These are phyloP conservation scores for Ryuthela nishihirai DNA, from an alignment of 2,888 invertebrate genomes.

Conservation along the genomic window DNA sequence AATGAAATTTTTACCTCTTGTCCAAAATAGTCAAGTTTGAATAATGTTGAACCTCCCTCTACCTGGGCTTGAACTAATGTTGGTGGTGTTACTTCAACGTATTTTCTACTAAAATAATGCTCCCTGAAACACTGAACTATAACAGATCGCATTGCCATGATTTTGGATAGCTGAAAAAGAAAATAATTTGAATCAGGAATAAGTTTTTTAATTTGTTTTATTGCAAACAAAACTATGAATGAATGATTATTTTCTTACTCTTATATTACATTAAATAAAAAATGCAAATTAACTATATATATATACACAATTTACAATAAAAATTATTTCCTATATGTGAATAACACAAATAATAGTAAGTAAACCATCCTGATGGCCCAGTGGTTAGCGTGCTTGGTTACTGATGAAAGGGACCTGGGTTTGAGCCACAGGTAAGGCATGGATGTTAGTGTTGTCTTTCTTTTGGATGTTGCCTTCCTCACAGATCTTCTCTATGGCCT, in stretches of 20 bases:
- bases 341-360: background rate
- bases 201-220: no score
- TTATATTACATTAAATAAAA: no score
- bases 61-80: conserved; percentile 98
- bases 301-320: background rate
- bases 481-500: no score
- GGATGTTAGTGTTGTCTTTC: no score
- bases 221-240: background rate
- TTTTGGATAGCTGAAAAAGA: conserved; percentile 69
- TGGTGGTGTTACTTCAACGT: conserved; percentile 92
- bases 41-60: conserved; percentile 97
- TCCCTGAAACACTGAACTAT: conserved; percentile 56
- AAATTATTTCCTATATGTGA: background rate
- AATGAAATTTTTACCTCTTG: conserved; percentile 51
- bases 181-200: background rate
- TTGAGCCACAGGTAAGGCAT: no score
- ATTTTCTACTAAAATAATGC: conserved; percentile 77
- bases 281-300: background rate
- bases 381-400: no score
- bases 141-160: conserved; percentile 85
- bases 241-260: background rate
- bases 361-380: no score
- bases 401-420: no score
- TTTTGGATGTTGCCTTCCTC: no score
- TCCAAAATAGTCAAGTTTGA: conserved; percentile 65